Conservation (phyloP, 2,113 vertebrate species). For the Mus spicilegus region DNA sequence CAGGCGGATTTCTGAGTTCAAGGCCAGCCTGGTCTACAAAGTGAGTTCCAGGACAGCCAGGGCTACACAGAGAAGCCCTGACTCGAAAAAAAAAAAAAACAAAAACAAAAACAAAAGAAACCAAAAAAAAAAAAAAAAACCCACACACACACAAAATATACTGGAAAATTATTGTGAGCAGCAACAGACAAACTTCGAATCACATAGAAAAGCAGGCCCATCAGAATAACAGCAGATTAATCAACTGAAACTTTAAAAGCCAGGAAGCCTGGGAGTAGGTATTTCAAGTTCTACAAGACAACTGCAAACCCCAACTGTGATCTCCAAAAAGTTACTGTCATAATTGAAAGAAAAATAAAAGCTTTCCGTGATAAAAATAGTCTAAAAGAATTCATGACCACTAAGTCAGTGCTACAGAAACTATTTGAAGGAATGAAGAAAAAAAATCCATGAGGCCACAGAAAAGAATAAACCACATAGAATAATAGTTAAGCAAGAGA, state of each 20-base stretch:
- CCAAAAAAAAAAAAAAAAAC: too few relatives aligned
- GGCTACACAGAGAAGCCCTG: too few relatives aligned
- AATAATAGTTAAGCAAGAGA: neutral
- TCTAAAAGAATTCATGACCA: neutral
- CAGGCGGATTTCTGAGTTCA: too few relatives aligned
- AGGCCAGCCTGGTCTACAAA: too few relatives aligned
- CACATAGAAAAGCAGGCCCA: neutral
- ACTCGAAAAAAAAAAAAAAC: too few relatives aligned
- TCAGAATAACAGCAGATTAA: neutral
- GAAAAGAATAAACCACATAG: neutral
- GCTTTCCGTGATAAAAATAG: neutral
- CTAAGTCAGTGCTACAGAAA: neutral
- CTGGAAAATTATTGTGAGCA: neutral
- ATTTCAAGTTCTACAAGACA: neutral
- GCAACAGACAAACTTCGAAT: neutral
- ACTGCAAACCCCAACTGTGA: neutral
- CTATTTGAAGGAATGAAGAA: neutral
- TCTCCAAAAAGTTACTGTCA: neutral
- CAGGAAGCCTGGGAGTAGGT: neutral
- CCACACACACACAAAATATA: neutral
- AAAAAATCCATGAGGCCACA: neutral
- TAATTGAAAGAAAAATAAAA: neutral
- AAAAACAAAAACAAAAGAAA: too few relatives aligned
- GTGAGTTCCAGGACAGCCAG: too few relatives aligned
- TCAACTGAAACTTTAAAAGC: neutral